Conservation (phyloP, 2,113 vertebrate species). For the Hemibagrus wyckioides region DNA sequence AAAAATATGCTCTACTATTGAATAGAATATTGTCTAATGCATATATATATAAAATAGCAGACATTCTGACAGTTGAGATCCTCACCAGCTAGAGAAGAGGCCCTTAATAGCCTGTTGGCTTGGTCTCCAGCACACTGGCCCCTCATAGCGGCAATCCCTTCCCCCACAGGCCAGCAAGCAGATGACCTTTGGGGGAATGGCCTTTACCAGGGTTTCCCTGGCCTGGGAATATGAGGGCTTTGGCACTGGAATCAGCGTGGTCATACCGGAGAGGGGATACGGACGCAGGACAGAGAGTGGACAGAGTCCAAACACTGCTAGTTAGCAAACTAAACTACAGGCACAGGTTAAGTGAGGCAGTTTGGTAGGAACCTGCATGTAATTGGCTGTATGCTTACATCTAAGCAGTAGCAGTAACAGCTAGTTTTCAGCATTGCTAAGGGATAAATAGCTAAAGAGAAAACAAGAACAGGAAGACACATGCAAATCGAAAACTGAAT, state of each 20-base stretch:
- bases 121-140: slow-evolving; percentile 73
- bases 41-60: not conserved
- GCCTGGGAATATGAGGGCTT: slow-evolving; percentile 76
- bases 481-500: not conserved
- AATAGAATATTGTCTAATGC: not conserved
- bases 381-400: slow-evolving; percentile 2
- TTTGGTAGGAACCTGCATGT: not conserved
- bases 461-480: not conserved
- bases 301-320: not conserved
- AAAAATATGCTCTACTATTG: not conserved
- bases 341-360: not conserved
- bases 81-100: slow-evolving; percentile 79
- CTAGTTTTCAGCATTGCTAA: not conserved
- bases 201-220: slow-evolving; percentile 77
- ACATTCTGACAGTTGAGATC: not conserved
- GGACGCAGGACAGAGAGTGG: not conserved
- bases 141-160: slow-evolving; percentile 77
- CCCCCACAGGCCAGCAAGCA: slow-evolving; percentile 78
- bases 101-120: slow-evolving; percentile 77
- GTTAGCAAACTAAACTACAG: slow-evolving; percentile 32
- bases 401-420: not conserved
- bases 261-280: slow-evolving; percentile 39
- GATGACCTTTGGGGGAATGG: slow-evolving; percentile 75
- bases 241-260: slow-evolving; percentile 66
- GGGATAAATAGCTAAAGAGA: not conserved